Evolutionary conservation across 2,797 vertebrate species (phyloP), one percentile per base, ranked within the genome.

Genomic region (Schizopygopsis pylzovi): DNA sequence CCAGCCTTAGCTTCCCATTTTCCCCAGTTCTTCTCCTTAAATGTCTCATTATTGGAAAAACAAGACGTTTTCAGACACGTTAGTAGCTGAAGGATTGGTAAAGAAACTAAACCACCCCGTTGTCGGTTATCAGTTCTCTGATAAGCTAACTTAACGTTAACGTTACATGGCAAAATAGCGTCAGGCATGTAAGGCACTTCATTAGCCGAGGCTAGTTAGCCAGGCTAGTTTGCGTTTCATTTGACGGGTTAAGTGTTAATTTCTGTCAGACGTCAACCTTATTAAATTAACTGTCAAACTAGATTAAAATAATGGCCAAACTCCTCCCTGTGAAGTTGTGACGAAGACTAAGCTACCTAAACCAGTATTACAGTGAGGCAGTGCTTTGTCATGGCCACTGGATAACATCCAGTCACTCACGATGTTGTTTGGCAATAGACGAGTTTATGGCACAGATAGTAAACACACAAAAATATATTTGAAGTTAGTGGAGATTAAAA

Each of bases 331-430:
- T 84, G 61, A 70, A 37, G 67, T 47, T 73, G 20, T 61, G 13
- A 33, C 4, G 13, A 81, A 56, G 39, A 68, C 28, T 20, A 81
- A 68, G 49, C 52, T 20, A 84, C 18, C 37, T 22, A 33, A 80
- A 82, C 43, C 18, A 82, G 70, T 87, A 39, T 41, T 68, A 70
- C 63, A 28, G 87, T 18, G 49, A 84, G 63, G 15, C 89, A 87
- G 81, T 92, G 92, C 92, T 92, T 92, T 92, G 92, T 92, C 91
- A 92, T 92, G 88, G 90, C 81, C 86, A 85, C 87, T 89, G 90
- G 88, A 89, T 89, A 86, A 79, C 79, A 87, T 87, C 88, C 88
- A 91, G 86, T 52, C 8, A 59, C 77, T 70, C 61, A 43, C 4
- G 71, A 59, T 54, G 65, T 63, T 80, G 77, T 86, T 63, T 81